Evolutionary conservation across 2,113 vertebrate species (phyloP), one percentile per base, ranked within the genome.

Genomic region (Crotalus horridus): DNA sequence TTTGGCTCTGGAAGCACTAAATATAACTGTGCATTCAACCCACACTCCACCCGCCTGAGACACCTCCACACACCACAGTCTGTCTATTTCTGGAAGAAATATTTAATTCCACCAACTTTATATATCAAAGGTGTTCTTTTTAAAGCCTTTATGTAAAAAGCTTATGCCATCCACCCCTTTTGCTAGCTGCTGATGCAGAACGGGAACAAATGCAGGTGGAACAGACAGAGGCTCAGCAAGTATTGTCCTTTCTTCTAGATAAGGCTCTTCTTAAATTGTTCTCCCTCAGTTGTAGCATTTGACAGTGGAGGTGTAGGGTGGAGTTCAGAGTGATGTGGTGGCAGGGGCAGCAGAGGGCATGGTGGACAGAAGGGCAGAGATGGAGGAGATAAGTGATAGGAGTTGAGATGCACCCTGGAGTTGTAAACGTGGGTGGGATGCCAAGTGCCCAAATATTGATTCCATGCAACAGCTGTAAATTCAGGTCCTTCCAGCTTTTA

Each of bases 1-100:
- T 94, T 94, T 93, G 95, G 94, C 94, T 92, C 94, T 94, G 92
- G 95, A 93, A 95, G 89, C 92, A 95, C 97, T 97, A 97, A 96
- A 97, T 97, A 97, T 96, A 97, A 97, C 94, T 91, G 94, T 94
- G 93, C 2, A 10, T 94, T 94, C 93, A 95, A 93, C 92, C 94
- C 94, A 93, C 93, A 74, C 89, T 92, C 89, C 93, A 90, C 92
- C 89, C 61, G 17, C 96, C 90, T 86, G 91, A 94, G 87, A 96
- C 46, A 11, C 92, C 92, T 96, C 90, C 92, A 33, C 95, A 89
- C 89, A 96, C 95, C 1, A 0, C 13, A 33, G 92, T 93, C 95
- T 92, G 95, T 95, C 95, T 97, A 96, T 96, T 97, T 97, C 94
- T 96, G 96, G 96, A 96, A 96, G 55, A 91, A 95, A 91, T 94